phyloP scores from a whole-genome alignment of 2,888 invertebrate species.

The Dusona sp. region DNA sequence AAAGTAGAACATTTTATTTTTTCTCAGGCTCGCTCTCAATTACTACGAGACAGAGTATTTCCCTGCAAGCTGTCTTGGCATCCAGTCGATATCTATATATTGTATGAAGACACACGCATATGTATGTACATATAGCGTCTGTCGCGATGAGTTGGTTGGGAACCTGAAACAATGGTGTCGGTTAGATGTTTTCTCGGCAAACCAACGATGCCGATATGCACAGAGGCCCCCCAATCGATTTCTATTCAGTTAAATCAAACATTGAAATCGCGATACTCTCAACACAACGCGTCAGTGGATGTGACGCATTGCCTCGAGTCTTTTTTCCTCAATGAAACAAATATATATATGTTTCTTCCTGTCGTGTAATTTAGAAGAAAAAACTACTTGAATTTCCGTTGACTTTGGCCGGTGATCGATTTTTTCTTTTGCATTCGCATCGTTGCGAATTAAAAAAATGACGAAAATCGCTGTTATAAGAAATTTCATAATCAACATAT shows the following conservation, averaged over 20 bases:
- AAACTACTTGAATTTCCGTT: neutral
- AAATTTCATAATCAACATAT: slow-evolving; percentile 5
- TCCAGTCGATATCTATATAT: slow-evolving; percentile 8
- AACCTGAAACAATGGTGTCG: slow-evolving; percentile 63
- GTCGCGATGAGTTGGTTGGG: slow-evolving; percentile 30
- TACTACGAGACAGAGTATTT: slow-evolving; percentile 16
- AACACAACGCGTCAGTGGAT: slow-evolving; percentile 41
- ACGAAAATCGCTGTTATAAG: slow-evolving; percentile 1
- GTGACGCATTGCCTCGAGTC: slow-evolving; percentile 37
- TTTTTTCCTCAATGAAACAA: slow-evolving; percentile 22
- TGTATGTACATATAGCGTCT: slow-evolving; percentile 7
- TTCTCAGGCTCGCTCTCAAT: slow-evolving; percentile 26
- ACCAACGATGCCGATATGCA: slow-evolving; percentile 40
- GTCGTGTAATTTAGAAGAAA: neutral
- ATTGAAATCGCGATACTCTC: slow-evolving; percentile 62
- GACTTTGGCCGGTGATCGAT: neutral
- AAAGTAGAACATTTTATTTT: slow-evolving; percentile 46
- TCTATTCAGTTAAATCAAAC: slow-evolving; percentile 65
- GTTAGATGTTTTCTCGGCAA: slow-evolving; percentile 62
- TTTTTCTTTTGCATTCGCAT: neutral
- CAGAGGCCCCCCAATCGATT: slow-evolving; percentile 58
- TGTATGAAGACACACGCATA: neutral
- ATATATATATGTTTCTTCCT: neutral
- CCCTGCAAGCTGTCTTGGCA: slow-evolving; percentile 3
- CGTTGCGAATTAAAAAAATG: neutral